Percentiles rank a stretch among this genome's conserved stretches.
phyloP scores from a whole-genome alignment of 2,888 invertebrate species.

The Ganaspis brasiliensis region DNA sequence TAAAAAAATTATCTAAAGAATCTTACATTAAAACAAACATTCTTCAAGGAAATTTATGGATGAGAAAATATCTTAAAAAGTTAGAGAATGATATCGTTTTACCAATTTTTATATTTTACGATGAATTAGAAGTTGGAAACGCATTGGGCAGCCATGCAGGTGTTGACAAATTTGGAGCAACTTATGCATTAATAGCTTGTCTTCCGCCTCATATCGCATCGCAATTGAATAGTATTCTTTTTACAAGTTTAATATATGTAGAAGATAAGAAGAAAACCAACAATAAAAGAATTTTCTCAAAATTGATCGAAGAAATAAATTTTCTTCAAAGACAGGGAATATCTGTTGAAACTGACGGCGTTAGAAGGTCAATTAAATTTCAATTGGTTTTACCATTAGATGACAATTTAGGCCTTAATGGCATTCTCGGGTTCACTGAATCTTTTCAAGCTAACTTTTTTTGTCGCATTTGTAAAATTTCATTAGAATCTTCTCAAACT shows the following conservation, averaged over 20 bases:
- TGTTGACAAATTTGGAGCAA: constrained; percentile 49
- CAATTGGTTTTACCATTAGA: constrained; percentile 8
- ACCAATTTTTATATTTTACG: constrained; percentile 50
- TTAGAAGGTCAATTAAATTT: background rate
- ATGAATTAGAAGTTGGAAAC: constrained; percentile 50
- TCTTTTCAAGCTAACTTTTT: background rate
- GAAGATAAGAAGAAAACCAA: constrained; percentile 36
- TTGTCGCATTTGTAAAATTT: background rate
- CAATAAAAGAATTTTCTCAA: constrained; percentile 27
- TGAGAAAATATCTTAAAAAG: constrained; percentile 40
- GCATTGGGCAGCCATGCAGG: constrained; percentile 49
- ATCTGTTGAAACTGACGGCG: background rate
- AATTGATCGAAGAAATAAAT: constrained; percentile 37
- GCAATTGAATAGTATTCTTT: constrained; percentile 36
- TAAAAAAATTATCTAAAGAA: constrained; percentile 43
- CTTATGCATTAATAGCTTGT: constrained; percentile 29
- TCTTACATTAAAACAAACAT: constrained; percentile 44
- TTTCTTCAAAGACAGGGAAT: constrained; percentile 19
- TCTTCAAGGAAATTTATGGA: constrained; percentile 46
- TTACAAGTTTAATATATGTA: constrained; percentile 24
- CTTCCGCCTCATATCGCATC: constrained; percentile 31
- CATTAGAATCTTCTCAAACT: background rate
- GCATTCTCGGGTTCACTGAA: constrained; percentile 1
- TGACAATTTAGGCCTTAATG: background rate
- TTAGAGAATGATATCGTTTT: constrained; percentile 43